Base-by-base conservation (phyloP, 2,888 invertebrate genomes). In the Diarsia dahlii region DNA sequence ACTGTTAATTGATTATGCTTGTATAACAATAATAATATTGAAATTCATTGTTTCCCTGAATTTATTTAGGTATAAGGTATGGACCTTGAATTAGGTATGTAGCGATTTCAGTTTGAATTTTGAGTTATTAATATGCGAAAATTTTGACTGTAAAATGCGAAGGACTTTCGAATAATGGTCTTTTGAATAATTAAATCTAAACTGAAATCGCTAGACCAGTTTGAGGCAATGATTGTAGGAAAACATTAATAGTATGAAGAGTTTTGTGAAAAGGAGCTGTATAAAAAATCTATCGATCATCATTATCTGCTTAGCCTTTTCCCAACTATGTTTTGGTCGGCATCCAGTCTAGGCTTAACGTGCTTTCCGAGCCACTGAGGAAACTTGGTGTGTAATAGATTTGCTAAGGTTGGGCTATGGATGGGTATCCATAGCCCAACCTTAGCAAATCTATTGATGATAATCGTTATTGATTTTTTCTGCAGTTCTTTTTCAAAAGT, bases 1-100 rank as follows among this genome's bases (percentile, higher is more conserved):
- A 71, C 56, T 77, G 68, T 81, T 86, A 73, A 77, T 71, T 80
- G 75, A 87, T 85, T 87, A 87, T 84, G 85, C 87, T 87, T 84
- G 87, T 85, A 76, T 63, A 68, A 76, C 63, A 58, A 80, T 72
- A 58, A 80, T 72, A 64, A 79, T 72, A 65, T 68, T 71, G n/a
- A 76, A 81, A 69, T 70, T 70, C 13, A 50, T 76, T 78, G 64
- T 87, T 83, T 81, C 48, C 72, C 71, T 81, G 78, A 74, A 87
- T 83, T 63, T 15, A 77, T 75, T 15, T 74, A 68, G 76, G 20
- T 64, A 18, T 84, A 63, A 66, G 71, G 74, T 62, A 52, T n/a
- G 10, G 2, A 5, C 1, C 12, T 71, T 60, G 34, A 63, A 46
- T 48, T 1, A 4, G 23, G 20, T 58, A 4, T 28, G 20, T 58